Conservation (phyloP, 1,140 invertebrate genomes). For the Drosophila sproati region DNA sequence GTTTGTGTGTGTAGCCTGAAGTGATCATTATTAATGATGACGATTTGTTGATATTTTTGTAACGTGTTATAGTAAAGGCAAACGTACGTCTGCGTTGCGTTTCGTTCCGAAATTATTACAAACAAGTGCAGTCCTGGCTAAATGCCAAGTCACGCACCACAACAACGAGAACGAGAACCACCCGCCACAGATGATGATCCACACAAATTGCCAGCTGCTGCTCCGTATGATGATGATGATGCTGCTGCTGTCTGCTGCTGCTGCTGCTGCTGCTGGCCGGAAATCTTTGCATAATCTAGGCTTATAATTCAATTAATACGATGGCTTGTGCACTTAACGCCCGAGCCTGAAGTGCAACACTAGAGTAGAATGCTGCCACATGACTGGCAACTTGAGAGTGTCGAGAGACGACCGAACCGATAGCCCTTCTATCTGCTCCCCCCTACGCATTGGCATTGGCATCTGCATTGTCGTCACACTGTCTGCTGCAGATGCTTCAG, state of each 20-base stretch:
- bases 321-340: conserved; percentile 72
- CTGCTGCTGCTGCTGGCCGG: conserved; percentile 57
- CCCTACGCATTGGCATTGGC: neutral
- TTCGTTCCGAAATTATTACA: conserved; percentile 58
- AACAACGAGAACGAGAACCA: conserved; percentile 1
- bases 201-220: conserved; percentile 74
- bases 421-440: neutral
- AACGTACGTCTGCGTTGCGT: conserved; percentile 7
- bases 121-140: conserved; percentile 71
- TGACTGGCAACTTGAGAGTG: conserved; percentile 76
- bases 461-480: conserved; percentile 66
- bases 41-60: conserved; percentile 84
- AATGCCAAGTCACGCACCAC: conserved; percentile 71
- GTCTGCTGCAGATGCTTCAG: conserved; percentile 68
- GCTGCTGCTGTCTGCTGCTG: conserved; percentile 18
- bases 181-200: conserved; percentile 50
- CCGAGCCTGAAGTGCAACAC: conserved; percentile 73
- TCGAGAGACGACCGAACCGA: conserved; percentile 25
- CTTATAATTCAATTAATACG: conserved; percentile 84
- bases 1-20: conserved; percentile 59
- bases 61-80: conserved; percentile 64
- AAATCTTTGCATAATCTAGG: conserved; percentile 84
- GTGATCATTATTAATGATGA: conserved; percentile 84
- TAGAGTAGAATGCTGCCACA: conserved; percentile 82
- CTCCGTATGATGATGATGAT: neutral